phyloP scores from a whole-genome alignment of 2,113 vertebrate genomes.

The Anthoscopus minutus region DNA sequence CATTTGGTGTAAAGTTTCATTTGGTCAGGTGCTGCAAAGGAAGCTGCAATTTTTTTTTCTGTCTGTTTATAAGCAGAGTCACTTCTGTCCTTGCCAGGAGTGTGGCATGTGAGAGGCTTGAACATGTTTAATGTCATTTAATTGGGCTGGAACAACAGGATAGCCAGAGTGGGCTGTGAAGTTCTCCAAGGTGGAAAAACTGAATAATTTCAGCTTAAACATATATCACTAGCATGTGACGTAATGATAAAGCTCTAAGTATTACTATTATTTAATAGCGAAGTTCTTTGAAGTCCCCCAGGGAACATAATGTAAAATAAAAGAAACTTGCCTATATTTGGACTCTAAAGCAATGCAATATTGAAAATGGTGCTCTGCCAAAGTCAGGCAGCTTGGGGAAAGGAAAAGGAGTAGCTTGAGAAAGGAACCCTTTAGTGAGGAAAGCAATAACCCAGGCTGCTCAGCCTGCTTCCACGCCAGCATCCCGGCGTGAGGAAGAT shows the following conservation, averaged over 20 bases:
- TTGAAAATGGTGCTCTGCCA: background rate
- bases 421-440: slow-evolving; percentile 38
- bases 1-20: background rate
- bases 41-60: background rate
- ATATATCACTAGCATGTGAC: background rate
- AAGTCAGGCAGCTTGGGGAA: slow-evolving; percentile 1
- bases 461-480: slow-evolving; percentile 37
- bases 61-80: background rate
- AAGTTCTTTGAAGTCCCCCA: background rate
- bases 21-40: background rate
- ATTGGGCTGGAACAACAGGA: background rate
- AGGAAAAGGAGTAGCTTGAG: slow-evolving; percentile 34
- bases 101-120: background rate
- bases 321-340: background rate
- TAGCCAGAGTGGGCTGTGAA: background rate
- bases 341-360: background rate
- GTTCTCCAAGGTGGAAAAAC: background rate
- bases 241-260: background rate
- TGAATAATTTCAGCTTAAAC: background rate
- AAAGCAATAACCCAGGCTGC: background rate
- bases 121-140: background rate
- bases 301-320: background rate
- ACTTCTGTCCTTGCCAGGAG: background rate
- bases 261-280: background rate
- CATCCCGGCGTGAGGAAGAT: slow-evolving; percentile 32